A percentile compares a stretch with the other conserved stretches of the same genome.
Evolutionary conservation across 2,888 invertebrate species (phyloP).

Genomic region (Hofmannophila pseudospretella): DNA sequence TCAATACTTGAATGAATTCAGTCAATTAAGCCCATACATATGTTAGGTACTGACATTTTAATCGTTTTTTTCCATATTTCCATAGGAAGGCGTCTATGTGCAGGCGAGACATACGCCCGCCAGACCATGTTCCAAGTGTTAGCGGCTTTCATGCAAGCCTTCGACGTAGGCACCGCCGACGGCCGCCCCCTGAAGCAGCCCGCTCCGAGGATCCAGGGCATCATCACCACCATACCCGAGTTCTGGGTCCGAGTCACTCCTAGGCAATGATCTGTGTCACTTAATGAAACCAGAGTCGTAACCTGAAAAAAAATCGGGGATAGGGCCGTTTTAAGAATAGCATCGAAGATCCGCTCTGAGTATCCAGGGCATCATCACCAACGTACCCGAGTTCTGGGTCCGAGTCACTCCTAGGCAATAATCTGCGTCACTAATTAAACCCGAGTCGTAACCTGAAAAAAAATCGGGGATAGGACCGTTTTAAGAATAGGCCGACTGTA

Average conservation of each 20-base stretch:
- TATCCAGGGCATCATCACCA: constrained; percentile 76
- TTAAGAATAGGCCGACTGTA: too few relatives aligned
- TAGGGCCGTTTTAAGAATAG: too few relatives aligned
- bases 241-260: constrained; percentile 76
- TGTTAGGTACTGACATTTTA: too few relatives aligned
- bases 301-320: too few relatives aligned
- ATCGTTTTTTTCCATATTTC: too few relatives aligned
- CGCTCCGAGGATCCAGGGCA: constrained; percentile 65
- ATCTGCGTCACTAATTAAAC: too few relatives aligned
- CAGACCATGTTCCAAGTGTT: constrained; percentile 81
- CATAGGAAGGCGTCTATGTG: constrained; percentile 83
- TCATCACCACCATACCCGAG: constrained; percentile 76
- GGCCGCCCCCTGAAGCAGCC: constrained; percentile 50
- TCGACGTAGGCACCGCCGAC: constrained; percentile 73
- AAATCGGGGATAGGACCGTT: too few relatives aligned
- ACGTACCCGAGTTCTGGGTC: constrained; percentile 79
- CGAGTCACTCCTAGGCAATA: constrained; percentile 55
- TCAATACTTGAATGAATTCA: too few relatives aligned
- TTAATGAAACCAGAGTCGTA: too few relatives aligned
- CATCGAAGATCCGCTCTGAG: constrained; percentile 42
- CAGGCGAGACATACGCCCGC: constrained; percentile 84
- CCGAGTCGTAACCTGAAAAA: too few relatives aligned
- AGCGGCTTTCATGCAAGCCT: constrained; percentile 80
- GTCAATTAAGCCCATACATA: too few relatives aligned
- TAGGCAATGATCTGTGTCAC: constrained; percentile 33